Evolutionary conservation across 2,888 invertebrate species (phyloP).

Genomic region (Ophioninae sp.): DNA sequence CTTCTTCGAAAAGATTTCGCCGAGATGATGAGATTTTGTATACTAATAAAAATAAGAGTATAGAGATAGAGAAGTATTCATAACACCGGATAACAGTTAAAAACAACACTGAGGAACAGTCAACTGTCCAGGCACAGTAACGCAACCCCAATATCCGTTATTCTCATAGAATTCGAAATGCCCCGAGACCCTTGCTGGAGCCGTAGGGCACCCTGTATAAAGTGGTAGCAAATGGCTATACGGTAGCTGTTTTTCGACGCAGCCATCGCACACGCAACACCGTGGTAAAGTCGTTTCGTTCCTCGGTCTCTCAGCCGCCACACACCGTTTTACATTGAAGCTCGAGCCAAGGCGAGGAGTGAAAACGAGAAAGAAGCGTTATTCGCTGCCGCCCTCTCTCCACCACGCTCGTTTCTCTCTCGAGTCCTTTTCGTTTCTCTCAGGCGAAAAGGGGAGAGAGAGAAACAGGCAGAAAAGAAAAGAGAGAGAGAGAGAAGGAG

Average conservation of each 20-base stretch:
- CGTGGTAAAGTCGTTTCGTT: slow-evolving; percentile 38
- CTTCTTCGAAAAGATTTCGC: no score
- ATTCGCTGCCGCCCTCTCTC: not conserved
- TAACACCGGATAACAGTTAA: no score
- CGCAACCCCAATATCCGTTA: no score
- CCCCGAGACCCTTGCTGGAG: not conserved
- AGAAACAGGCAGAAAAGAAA: no score
- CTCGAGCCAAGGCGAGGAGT: slow-evolving; percentile 37
- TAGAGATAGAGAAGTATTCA: no score
- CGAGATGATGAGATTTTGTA: no score
- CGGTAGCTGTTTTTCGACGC: slow-evolving; percentile 51
- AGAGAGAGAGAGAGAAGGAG: slow-evolving; percentile 65
- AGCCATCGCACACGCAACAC: slow-evolving; percentile 39
- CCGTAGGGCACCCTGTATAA: not conserved
- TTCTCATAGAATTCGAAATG: not conserved
- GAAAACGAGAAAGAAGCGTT: slow-evolving; percentile 48
- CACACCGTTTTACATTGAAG: slow-evolving; percentile 57
- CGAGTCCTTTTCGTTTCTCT: no score
- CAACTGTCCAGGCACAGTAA: not conserved
- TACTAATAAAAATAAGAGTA: no score
- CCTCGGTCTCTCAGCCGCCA: slow-evolving; percentile 48
- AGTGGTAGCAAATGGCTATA: slow-evolving; percentile 11
- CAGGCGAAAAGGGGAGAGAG: no score
- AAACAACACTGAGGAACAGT: no score
- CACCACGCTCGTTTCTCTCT: no score